A percentile compares a stretch with the other conserved stretches of the same genome.
phyloP scores from a whole-genome alignment of 1,140 invertebrate species.

The Drosophila yakuba region DNA sequence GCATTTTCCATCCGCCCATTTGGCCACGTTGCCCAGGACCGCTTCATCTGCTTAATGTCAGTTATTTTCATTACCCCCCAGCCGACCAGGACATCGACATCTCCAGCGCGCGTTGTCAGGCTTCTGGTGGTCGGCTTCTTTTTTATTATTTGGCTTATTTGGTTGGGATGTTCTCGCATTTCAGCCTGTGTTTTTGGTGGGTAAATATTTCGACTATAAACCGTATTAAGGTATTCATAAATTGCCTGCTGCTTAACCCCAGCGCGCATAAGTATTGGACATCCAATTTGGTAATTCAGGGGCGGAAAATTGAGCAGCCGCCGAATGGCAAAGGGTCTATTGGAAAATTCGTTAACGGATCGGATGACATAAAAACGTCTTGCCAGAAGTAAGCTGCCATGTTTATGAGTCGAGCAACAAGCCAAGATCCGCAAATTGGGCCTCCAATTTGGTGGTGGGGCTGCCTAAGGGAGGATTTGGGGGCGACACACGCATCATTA shows the following conservation, averaged over 20 bases:
- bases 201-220: constrained; percentile 79
- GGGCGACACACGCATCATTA: constrained; percentile 34
- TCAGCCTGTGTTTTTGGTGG: constrained; percentile 56
- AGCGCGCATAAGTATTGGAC: constrained; percentile 23
- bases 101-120: constrained; percentile 18
- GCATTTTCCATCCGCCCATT: constrained; percentile 1
- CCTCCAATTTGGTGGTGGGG: background rate
- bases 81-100: constrained; percentile 14
- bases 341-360: constrained; percentile 76
- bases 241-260: constrained; percentile 51
- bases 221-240: constrained; percentile 82
- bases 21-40: constrained; percentile 36
- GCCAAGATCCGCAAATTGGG: constrained; percentile 41
- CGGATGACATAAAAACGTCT: constrained; percentile 73
- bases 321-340: constrained; percentile 55
- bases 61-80: constrained; percentile 51
- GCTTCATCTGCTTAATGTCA: constrained; percentile 66
- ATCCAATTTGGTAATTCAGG: constrained; percentile 64
- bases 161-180: constrained; percentile 43
- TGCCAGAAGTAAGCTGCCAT: constrained; percentile 23
- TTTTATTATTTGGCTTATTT: constrained; percentile 6
- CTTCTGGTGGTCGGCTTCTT: background rate
- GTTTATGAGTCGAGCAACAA: constrained; percentile 68
- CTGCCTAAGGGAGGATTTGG: background rate
- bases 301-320: constrained; percentile 48